phyloP scores from a whole-genome alignment of 1,140 invertebrate genomes.

The Sycobia sp. region DNA sequence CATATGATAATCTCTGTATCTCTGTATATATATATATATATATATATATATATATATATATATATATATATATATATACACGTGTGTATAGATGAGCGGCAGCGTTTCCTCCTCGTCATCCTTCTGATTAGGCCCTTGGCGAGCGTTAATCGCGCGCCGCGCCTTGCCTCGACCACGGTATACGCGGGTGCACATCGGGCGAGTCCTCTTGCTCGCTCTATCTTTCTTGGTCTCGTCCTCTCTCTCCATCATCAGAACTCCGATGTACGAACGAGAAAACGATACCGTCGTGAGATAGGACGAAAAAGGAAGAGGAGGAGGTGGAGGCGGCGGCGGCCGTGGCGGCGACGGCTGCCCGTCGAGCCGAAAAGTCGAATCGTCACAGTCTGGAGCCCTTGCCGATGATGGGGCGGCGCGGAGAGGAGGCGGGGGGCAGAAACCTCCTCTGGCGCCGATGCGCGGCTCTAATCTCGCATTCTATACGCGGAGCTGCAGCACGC shows the following conservation, averaged over 20 bases:
- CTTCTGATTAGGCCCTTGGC: neutral
- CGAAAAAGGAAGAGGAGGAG: neutral
- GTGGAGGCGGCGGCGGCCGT: neutral
- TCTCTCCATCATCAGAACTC: neutral
- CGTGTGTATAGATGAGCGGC: no score
- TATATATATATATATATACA: no score
- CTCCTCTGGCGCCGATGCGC: constrained; percentile 27
- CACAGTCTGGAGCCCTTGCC: constrained; percentile 30
- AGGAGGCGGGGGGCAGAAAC: neutral
- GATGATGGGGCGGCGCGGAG: no score
- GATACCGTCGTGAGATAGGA: neutral
- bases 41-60: no score
- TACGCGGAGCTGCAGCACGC: neutral
- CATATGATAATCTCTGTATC: no score
- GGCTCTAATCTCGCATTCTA: constrained; percentile 30
- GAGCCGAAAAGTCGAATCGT: constrained; percentile 30
- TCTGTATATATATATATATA: no score
- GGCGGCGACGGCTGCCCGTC: neutral
- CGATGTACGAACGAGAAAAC: neutral
- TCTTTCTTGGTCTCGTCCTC: neutral
- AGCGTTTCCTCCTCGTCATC: neutral
- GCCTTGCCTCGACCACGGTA: no score
- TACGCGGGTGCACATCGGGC: no score
- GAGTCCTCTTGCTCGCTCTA: no score
- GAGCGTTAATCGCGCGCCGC: neutral